Conservation (phyloP, 2,113 vertebrate genomes). For the Prunella himalayana region DNA sequence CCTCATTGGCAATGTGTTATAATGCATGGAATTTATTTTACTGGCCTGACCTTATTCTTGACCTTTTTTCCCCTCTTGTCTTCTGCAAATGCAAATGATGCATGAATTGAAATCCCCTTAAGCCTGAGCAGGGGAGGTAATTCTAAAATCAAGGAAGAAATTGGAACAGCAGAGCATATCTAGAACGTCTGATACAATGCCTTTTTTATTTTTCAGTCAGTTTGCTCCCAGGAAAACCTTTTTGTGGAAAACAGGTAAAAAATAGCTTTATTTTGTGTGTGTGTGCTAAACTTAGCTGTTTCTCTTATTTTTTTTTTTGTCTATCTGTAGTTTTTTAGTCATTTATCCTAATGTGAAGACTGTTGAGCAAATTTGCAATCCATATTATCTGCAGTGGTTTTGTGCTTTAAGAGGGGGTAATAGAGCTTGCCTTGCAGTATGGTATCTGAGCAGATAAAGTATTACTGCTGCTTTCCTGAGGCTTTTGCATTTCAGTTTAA, state of each 20-base stretch:
- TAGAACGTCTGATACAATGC: slow-evolving; percentile 70
- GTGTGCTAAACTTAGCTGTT: slow-evolving; percentile 17
- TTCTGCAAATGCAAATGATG: slow-evolving; percentile 48
- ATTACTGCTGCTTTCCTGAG: neutral
- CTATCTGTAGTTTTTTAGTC: neutral
- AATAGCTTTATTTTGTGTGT: slow-evolving; percentile 29
- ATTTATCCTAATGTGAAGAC: neutral
- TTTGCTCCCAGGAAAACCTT: slow-evolving; percentile 84
- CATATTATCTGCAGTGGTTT: neutral
- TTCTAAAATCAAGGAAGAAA: slow-evolving; percentile 60
- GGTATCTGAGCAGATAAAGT: neutral
- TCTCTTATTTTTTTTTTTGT: slow-evolving; percentile 9
- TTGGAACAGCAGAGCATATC: slow-evolving; percentile 41
- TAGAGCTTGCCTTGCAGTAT: neutral
- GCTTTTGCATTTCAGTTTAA: neutral
- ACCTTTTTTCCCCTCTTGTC: slow-evolving; percentile 26
- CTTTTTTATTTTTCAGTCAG: slow-evolving; percentile 81
- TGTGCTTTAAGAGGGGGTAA: neutral
- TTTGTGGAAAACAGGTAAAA: slow-evolving; percentile 87
- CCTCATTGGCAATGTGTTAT: neutral
- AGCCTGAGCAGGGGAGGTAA: slow-evolving; percentile 62
- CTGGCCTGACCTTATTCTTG: slow-evolving; percentile 54
- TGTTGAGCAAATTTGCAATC: neutral
- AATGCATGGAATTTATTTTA: slow-evolving; percentile 49
- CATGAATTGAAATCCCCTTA: slow-evolving; percentile 49